A percentile compares a stretch with the other conserved stretches of the same genome.
Conservation (phyloP, 1,140 invertebrate genomes). For the Hypsibius dujardini region DNA sequence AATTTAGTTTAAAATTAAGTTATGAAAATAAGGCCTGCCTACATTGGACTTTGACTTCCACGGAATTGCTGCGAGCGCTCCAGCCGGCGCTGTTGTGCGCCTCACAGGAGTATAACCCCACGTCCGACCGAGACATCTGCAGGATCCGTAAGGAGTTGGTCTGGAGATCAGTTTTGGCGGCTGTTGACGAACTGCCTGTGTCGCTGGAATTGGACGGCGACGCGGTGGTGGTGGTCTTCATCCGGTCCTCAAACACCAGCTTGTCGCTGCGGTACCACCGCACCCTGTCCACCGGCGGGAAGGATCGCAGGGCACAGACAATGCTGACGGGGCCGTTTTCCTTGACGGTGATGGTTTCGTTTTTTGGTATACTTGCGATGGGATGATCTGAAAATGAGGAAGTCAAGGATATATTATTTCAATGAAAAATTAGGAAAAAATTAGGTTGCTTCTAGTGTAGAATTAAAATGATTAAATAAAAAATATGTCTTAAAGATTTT, state of each 20-base stretch:
- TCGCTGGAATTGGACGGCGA: not conserved
- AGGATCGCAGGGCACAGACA: not conserved
- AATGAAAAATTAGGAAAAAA: too few species aligned
- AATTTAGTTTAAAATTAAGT: not conserved
- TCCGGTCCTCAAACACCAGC: constrained; percentile 11
- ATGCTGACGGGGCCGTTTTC: constrained; percentile 8
- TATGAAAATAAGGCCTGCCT: not conserved
- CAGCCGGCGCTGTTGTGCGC: constrained; percentile 5
- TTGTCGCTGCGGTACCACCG: constrained; percentile 15
- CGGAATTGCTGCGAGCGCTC: not conserved
- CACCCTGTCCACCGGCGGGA: not conserved
- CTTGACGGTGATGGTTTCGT: not conserved
- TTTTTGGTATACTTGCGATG: not conserved
- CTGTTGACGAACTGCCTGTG: not conserved
- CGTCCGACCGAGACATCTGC: not conserved
- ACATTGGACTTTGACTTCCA: constrained; percentile 15
- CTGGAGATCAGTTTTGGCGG: not conserved
- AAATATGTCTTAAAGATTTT: too few species aligned
- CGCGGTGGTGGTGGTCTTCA: not conserved
- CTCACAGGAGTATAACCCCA: constrained; percentile 6
- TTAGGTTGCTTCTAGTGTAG: too few species aligned
- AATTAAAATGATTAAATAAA: too few species aligned
- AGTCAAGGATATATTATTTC: too few species aligned
- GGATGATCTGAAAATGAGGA: not conserved
- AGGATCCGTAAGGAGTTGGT: constrained; percentile 10